phyloP scores from a whole-genome alignment of 2,113 vertebrate species.

The Suncus etruscus region DNA sequence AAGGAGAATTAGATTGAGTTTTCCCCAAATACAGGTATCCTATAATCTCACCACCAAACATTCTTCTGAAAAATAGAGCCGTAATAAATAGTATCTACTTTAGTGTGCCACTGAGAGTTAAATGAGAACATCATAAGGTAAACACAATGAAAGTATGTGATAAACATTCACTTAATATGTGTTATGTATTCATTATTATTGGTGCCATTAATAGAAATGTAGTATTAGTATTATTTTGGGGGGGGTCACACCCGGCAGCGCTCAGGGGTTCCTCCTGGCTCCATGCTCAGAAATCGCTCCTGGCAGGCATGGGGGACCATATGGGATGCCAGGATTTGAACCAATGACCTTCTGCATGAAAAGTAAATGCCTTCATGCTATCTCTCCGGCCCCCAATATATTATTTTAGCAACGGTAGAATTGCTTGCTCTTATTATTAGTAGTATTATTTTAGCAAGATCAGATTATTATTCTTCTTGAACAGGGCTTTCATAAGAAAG shows the following conservation, averaged over 20 bases:
- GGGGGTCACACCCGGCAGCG: too few species aligned
- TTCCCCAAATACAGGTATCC: neutral
- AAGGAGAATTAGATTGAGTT: slow-evolving; percentile 21
- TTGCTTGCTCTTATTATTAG: neutral
- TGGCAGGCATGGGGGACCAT: too few species aligned
- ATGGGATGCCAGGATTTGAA: too few species aligned
- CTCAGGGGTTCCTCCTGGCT: too few species aligned
- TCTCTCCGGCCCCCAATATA: too few species aligned
- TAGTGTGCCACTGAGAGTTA: neutral
- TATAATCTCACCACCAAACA: neutral
- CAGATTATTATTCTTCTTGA: neutral
- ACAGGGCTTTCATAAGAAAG: slow-evolving; percentile 20
- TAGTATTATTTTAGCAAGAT: slow-evolving; percentile 2
- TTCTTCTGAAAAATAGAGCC: slow-evolving; percentile 20
- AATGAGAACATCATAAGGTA: neutral
- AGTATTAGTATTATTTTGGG: neutral
- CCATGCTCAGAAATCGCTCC: too few species aligned
- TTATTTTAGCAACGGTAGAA: too few species aligned
- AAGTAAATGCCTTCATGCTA: too few species aligned
- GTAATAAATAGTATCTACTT: neutral
- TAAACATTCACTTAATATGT: neutral
- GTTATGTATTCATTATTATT: neutral
- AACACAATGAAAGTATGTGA: neutral
- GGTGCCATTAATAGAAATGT: neutral
- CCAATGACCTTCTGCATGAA: too few species aligned